Evolutionary conservation across 2,888 invertebrate species (phyloP), one percentile per base, ranked within the genome.

Genomic region (Temnothorax ravouxi): DNA sequence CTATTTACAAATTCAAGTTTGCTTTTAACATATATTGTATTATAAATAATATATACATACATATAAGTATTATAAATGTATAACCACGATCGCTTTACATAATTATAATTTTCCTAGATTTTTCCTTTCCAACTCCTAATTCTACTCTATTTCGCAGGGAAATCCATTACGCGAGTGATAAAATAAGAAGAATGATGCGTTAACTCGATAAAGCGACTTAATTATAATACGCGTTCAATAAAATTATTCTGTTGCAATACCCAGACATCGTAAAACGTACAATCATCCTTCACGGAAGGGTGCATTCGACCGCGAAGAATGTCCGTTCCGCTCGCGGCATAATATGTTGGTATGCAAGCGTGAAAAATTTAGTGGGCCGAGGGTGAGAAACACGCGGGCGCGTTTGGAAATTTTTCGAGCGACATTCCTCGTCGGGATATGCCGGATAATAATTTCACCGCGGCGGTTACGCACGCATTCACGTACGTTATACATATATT

Each of bases 301-400:
- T n/a, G 61, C 76, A 66, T 86, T 74, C 79, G 56, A 56, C 44
- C 50, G 69, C 67, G 67, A 86, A 75, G 67, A 84, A 83, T 86
- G 80, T 64, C 66, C 50, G 52, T 29, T 54, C 29, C 47, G 54
- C 29, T 29, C 6, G 34, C 34, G 15, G 47, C 29, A 29, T 47
- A 69, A 56, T 62, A 56, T 62, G 88, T 69, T 50, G 83, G 71
- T 75, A 76, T 83, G 84, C 80, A 77, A 82, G 83, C 66, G 74
- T 80, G 66, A 86, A 80, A 80, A 86, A 84, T 88, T 88, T 88
- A 86, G 38, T 74, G 61, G 38, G 80, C 80, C 44, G 4, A 11
- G 79, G 41, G 50, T 76, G 84, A 74, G 84, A 79, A 84, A 83
- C 69, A 80, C 50, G 81, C 50, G 52, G 64, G 44, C 77, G 44